phyloP scores from a whole-genome alignment of 2,797 vertebrate species.

The Alexandromys oeconomus region DNA sequence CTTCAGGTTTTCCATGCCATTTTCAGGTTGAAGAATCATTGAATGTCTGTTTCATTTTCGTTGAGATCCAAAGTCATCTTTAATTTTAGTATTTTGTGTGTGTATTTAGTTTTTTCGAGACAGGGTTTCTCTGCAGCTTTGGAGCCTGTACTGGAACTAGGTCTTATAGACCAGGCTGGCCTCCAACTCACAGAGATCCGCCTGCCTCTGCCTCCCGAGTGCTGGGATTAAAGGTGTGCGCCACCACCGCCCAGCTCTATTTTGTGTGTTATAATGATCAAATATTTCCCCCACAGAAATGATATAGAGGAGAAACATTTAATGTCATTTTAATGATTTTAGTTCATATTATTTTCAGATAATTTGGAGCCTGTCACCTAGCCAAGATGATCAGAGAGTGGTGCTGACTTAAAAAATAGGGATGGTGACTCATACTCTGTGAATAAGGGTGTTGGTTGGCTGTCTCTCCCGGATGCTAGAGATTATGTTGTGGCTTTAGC shows the following conservation, averaged over 20 bases:
- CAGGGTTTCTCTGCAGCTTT: too few species aligned
- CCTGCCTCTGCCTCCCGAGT: too few species aligned
- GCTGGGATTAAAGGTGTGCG: too few species aligned
- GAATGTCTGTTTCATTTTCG: conserved; percentile 44
- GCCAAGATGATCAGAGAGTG: conserved; percentile 83
- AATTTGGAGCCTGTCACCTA: conserved; percentile 79
- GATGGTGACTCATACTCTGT: conserved; percentile 78
- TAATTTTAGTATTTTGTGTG: background rate
- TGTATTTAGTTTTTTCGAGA: background rate
- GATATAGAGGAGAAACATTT: conserved; percentile 43
- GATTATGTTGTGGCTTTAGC: background rate
- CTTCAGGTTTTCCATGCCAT: background rate
- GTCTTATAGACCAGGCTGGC: too few species aligned
- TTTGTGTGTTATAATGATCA: conserved; percentile 16
- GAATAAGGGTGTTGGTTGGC: conserved; percentile 74
- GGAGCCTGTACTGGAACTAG: too few species aligned
- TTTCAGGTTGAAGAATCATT: conserved; percentile 40
- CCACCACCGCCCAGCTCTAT: too few species aligned
- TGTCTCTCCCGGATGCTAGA: conserved; percentile 45
- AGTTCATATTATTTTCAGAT: conserved; percentile 72
- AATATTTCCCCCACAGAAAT: conserved; percentile 60
- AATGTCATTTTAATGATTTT: conserved; percentile 64
- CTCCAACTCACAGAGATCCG: too few species aligned
- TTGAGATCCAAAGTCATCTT: conserved; percentile 16
- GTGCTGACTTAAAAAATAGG: conserved; percentile 80